These are phyloP conservation scores for Lysandra bellargus DNA, from an alignment of 2,888 invertebrate genomes.

Conservation along the genomic window DNA sequence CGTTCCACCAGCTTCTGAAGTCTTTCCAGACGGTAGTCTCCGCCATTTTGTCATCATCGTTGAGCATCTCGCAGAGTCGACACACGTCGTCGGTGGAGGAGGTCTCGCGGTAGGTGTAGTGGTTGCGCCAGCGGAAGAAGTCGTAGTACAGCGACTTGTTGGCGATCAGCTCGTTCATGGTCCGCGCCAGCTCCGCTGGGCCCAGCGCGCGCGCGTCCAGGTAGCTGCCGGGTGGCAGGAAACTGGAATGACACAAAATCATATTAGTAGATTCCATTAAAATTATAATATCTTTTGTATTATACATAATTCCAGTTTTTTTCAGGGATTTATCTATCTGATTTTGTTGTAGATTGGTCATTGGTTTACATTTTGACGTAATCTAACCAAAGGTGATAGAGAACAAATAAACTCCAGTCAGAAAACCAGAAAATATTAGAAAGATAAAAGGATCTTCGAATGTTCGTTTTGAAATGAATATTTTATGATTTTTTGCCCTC, in stretches of 20 bases:
- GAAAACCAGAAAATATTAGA: too few species aligned
- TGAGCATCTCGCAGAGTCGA: constrained; percentile 43
- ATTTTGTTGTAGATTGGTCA: too few species aligned
- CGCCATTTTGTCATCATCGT: constrained; percentile 37
- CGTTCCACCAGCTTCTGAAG: constrained; percentile 43
- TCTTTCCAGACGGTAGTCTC: constrained; percentile 39
- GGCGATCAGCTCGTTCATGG: constrained; percentile 44
- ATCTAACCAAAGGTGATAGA: too few species aligned
- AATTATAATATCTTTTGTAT: too few species aligned
- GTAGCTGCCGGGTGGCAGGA: constrained; percentile 47
- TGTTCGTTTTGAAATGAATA: too few species aligned
- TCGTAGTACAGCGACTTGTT: constrained; percentile 44
- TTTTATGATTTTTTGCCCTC: too few species aligned
- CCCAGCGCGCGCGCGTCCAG: constrained; percentile 46
- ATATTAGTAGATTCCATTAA: too few species aligned
- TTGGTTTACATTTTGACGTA: too few species aligned
- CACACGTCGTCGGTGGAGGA: constrained; percentile 41
- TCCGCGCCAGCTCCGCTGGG: constrained; percentile 42
- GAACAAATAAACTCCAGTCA: too few species aligned
- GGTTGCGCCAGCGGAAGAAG: constrained; percentile 49
- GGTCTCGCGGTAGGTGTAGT: constrained; percentile 42
- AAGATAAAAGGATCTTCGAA: too few species aligned
- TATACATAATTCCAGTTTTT: too few species aligned
- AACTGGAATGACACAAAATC: constrained; percentile 40
- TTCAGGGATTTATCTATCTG: too few species aligned